These are phyloP conservation scores for Crossaster papposus DNA, from an alignment of 53 echinoderm and acorn worm genomes.

Conservation along the genomic window DNA sequence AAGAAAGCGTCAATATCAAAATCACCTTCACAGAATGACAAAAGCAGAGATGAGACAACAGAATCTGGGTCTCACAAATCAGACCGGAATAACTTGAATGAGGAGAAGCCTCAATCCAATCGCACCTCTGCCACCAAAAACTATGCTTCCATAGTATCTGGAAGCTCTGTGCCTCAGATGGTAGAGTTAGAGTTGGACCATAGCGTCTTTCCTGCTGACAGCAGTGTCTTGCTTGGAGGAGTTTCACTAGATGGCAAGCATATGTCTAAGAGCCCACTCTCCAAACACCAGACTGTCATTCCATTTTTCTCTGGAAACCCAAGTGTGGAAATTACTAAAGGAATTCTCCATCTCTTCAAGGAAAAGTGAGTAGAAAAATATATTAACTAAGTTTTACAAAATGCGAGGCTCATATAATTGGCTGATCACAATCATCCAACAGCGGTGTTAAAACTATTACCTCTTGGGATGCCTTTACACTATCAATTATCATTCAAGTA, in stretches of 20 bases:
- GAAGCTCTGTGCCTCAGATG: slow-evolving; percentile 34
- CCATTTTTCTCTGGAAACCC: slow-evolving; percentile 94
- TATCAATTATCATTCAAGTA: too few relatives aligned
- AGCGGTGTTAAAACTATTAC: too few relatives aligned
- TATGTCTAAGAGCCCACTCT: slow-evolving; percentile 61
- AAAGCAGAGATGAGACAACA: slow-evolving; percentile 23
- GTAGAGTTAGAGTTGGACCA: slow-evolving; percentile 21
- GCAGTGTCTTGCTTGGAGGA: slow-evolving; percentile 3
- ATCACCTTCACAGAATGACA: slow-evolving; percentile 20
- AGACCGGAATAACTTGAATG: slow-evolving; percentile 10
- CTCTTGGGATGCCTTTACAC: too few relatives aligned
- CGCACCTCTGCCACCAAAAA: slow-evolving; percentile 26
- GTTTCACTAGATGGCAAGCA: slow-evolving; percentile 32
- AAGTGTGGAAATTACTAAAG: slow-evolving; percentile 91
- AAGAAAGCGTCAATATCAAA: slow-evolving; percentile 46
- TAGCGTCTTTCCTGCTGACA: background rate
- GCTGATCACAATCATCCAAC: too few relatives aligned
- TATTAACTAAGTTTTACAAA: too few relatives aligned
- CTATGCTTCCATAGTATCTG: slow-evolving; percentile 36
- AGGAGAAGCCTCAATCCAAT: background rate
- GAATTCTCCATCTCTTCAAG: slow-evolving; percentile 95
- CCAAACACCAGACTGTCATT: slow-evolving; percentile 59
- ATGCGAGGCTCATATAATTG: too few relatives aligned
- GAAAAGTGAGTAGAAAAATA: slow-evolving; percentile 80
- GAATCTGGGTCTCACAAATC: slow-evolving; percentile 11